phyloP scores from a whole-genome alignment of 92 coral and sea anemone genomes.

The Palythoa caribaeorum region DNA sequence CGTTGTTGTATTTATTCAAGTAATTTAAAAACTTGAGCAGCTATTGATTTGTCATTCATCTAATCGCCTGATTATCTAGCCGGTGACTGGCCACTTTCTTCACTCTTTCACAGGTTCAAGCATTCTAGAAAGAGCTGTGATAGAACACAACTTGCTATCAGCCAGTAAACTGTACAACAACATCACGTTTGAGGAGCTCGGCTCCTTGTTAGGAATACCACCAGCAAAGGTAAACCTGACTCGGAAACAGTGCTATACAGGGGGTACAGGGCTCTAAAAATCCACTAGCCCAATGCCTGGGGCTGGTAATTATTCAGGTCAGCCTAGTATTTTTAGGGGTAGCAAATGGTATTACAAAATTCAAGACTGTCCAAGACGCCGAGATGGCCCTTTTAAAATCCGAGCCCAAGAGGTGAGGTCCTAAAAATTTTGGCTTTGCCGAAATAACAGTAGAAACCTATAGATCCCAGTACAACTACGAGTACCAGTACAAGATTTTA shows the following conservation, averaged over 20 bases:
- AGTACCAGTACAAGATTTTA: too few species aligned
- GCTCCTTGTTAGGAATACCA: conserved; percentile 94
- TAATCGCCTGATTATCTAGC: not conserved
- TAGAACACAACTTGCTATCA: conserved; percentile 95
- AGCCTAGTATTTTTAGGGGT: too few species aligned
- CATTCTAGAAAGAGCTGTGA: conserved; percentile 97
- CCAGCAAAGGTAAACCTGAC: conserved; percentile 79
- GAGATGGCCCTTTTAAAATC: too few species aligned
- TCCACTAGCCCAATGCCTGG: not conserved
- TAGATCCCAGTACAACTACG: too few species aligned
- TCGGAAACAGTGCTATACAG: not conserved
- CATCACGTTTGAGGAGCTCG: conserved; percentile 94
- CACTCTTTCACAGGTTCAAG: conserved; percentile 80
- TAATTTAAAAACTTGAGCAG: too few species aligned
- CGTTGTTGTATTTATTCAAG: too few species aligned
- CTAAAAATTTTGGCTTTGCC: too few species aligned
- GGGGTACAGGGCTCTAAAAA: not conserved
- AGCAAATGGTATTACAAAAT: too few species aligned
- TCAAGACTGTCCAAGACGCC: too few species aligned
- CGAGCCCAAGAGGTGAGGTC: too few species aligned
- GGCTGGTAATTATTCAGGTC: too few species aligned
- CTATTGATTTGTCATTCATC: not conserved
- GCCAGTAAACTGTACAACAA: conserved; percentile 98
- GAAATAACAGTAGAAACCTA: too few species aligned
- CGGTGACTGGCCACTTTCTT: not conserved